phyloP scores from a whole-genome alignment of 1,140 invertebrate species.

The Bombus breviceps region DNA sequence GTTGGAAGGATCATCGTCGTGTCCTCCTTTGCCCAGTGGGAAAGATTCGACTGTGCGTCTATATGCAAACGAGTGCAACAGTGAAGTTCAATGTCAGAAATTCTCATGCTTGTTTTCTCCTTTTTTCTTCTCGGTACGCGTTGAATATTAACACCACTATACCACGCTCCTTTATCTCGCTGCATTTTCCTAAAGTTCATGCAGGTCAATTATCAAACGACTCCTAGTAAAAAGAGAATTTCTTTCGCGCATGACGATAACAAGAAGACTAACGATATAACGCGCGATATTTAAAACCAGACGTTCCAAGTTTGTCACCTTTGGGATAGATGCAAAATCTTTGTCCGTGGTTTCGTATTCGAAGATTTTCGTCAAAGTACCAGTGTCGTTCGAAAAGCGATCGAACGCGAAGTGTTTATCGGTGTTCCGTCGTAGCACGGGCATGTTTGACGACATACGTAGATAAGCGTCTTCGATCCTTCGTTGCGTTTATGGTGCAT shows the following conservation, averaged over 20 bases:
- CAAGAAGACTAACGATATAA: too few relatives aligned
- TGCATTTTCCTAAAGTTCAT: neutral
- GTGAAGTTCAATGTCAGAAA: constrained; percentile 22
- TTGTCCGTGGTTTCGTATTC: too few relatives aligned
- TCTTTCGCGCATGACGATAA: too few relatives aligned
- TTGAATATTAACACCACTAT: neutral
- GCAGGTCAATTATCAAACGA: neutral
- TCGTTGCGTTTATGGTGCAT: neutral
- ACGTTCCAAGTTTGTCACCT: too few relatives aligned
- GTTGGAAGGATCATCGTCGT: neutral
- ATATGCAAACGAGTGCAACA: neutral
- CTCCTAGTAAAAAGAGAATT: too few relatives aligned
- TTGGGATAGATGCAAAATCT: too few relatives aligned
- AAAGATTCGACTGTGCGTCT: neutral
- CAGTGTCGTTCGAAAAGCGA: neutral
- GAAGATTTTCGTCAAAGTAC: too few relatives aligned
- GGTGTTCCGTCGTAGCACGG: neutral
- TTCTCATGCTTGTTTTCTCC: neutral
- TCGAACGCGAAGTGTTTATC: neutral
- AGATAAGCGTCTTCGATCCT: neutral
- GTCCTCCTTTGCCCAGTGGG: neutral
- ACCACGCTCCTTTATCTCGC: neutral
- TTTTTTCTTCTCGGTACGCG: neutral
- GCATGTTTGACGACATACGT: neutral
- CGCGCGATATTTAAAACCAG: too few relatives aligned